Percentiles rank a stretch among this genome's conserved stretches.
Conservation (phyloP, 2,888 invertebrate genomes). For the Leuctra nigra region DNA sequence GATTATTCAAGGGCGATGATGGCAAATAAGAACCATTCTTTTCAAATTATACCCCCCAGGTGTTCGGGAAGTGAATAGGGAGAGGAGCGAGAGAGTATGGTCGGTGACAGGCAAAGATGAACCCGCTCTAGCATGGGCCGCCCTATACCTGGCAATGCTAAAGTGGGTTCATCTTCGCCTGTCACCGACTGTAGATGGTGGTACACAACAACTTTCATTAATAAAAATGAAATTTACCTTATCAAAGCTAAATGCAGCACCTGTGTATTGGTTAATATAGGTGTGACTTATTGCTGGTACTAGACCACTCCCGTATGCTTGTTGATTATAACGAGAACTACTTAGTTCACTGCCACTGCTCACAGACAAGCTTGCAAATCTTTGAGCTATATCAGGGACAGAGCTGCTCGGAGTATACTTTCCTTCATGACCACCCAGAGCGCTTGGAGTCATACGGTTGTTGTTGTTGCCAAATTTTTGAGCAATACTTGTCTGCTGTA, state of each 20-base stretch:
- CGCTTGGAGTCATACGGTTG: slow-evolving; percentile 56
- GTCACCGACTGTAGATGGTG: no score
- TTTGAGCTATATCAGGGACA: slow-evolving; percentile 53
- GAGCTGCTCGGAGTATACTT: slow-evolving; percentile 70
- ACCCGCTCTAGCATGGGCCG: no score
- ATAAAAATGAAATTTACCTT: slow-evolving; percentile 39
- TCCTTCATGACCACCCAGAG: slow-evolving; percentile 69
- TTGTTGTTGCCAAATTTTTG: slow-evolving; percentile 26
- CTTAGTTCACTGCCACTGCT: slow-evolving; percentile 35
- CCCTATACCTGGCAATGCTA: no score
- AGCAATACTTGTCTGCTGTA: slow-evolving; percentile 6
- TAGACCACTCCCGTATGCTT: slow-evolving; percentile 33
- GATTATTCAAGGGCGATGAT: neutral
- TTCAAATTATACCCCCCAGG: no score
- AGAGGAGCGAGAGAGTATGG: no score
- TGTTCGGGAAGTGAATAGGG: no score
- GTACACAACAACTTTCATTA: no score
- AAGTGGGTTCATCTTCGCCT: no score
- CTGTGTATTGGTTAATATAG: slow-evolving; percentile 51
- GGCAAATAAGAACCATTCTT: no score
- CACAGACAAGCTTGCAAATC: slow-evolving; percentile 62
- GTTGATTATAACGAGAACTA: slow-evolving; percentile 13
- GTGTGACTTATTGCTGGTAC: slow-evolving; percentile 46
- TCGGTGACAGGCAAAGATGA: no score
- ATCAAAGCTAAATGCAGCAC: slow-evolving; percentile 47